A percentile compares a stretch with the other conserved stretches of the same genome.
phyloP scores from a whole-genome alignment of 2,113 vertebrate species.

The Phaethon lepturus region DNA sequence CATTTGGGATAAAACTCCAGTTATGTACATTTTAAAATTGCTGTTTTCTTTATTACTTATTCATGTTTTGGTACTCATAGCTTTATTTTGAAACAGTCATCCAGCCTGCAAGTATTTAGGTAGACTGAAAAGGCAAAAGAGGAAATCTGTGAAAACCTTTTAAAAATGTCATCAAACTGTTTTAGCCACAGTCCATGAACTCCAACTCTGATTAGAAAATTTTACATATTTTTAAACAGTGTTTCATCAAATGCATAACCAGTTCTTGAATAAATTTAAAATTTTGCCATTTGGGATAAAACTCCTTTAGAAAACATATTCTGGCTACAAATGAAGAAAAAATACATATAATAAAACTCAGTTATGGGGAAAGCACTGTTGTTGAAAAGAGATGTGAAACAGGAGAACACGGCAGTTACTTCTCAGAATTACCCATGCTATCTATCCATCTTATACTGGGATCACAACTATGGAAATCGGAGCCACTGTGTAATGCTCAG shows the following conservation, averaged over 20 bases:
- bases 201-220: neutral
- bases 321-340: neutral
- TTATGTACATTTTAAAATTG: neutral
- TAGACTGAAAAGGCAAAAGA: neutral
- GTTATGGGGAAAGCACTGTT: accelerated
- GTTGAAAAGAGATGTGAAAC: neutral
- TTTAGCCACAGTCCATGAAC: neutral
- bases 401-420: neutral
- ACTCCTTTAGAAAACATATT: neutral
- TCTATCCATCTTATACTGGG: neutral
- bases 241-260: neutral
- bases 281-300: neutral
- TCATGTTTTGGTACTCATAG: neutral
- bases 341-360: neutral
- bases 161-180: neutral
- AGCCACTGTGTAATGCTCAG: neutral
- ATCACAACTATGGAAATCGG: neutral
- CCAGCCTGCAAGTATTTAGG: neutral
- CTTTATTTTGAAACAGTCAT: neutral
- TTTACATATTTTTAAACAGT: neutral
- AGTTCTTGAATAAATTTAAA: neutral
- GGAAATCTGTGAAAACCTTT: neutral
- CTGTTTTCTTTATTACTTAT: neutral
- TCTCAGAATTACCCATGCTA: neutral
- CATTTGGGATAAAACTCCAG: too few relatives aligned